Percentiles rank a stretch among this genome's conserved stretches.
phyloP scores from a whole-genome alignment of 2,113 vertebrate genomes.

The Sorex araneus region DNA sequence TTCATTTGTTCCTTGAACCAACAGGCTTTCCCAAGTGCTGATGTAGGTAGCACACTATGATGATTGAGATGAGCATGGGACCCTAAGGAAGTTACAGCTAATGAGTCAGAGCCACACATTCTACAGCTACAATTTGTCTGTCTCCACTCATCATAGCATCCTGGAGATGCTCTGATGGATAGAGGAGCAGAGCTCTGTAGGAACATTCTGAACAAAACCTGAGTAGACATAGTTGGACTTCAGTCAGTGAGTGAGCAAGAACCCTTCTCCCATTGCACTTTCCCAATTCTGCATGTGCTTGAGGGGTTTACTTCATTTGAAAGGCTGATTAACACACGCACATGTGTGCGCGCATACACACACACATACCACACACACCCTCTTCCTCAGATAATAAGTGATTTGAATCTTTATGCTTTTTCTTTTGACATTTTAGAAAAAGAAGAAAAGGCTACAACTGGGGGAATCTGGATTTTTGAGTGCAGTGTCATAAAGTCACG shows the following conservation, averaged over 20 bases:
- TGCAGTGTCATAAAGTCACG: slow-evolving; percentile 53
- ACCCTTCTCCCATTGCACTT: neutral
- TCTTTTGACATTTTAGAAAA: slow-evolving; percentile 39
- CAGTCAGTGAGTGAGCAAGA: neutral
- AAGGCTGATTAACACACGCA: neutral
- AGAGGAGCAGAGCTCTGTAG: neutral
- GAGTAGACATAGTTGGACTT: neutral
- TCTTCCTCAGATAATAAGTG: neutral
- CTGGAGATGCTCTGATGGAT: neutral
- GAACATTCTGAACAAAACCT: neutral
- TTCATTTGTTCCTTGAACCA: slow-evolving; percentile 31
- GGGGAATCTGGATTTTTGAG: slow-evolving; percentile 50
- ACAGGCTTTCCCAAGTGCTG: neutral
- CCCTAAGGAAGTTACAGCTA: neutral
- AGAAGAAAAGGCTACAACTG: slow-evolving; percentile 30
- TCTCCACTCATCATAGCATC: neutral
- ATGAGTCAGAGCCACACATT: neutral
- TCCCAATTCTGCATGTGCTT: neutral
- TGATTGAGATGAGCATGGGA: neutral
- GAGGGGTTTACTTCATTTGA: neutral
- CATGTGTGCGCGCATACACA: too few relatives aligned
- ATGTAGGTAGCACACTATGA: neutral
- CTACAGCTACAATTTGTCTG: neutral
- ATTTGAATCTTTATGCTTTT: slow-evolving; percentile 18
- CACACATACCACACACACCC: neutral